Base-by-base conservation (phyloP, 2,113 vertebrate genomes). In the Dasypus novemcinctus region DNA sequence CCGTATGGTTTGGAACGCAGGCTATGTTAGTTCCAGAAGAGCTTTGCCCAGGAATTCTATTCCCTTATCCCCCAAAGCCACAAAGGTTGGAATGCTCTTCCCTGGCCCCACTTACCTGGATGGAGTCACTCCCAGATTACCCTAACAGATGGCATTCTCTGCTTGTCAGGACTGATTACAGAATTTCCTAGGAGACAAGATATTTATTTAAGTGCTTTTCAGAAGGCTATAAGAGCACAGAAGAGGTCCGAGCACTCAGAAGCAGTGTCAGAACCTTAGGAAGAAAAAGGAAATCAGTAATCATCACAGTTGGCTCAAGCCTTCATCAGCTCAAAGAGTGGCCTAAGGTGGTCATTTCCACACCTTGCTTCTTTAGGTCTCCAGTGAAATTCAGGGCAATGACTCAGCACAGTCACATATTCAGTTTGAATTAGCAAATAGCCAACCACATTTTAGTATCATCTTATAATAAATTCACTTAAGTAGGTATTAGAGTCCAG, bases 51-150 rank as follows among this genome's bases (percentile, higher is more conserved):
- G 76, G n/a, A 38, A 66, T 4, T 1, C 20, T 79, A 1, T 36
- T 49, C 20, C 21, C 7, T 75, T 18, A 29, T 18, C 38, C 23
- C 57, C 5, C 27, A 59, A 79, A 85, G 25, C 46, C 54, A 3
- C 71, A 4, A 2, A 0, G 29, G 4, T 66, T 64, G 9, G 33
- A 61, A 17, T 20, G 20, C 10, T 43, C 75, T 25, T 41, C 5
- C 59, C 33, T 0, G 27, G 11, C 8, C 54, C n/a, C 9, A 0
- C 5, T 29, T 8, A n/a, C 15, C 68, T 49, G 31, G 27, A n/a
- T 36, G 25, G 13, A 4, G 1, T 29, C 0, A 0, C 46, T 12
- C 18, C 21, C 0, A 2, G 31, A 4, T 36, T 27, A 20, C 38
- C 57, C 36, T 29, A 1, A 49, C 20, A 69, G 87, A 17, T 0